These are phyloP conservation scores for Aspiorhynchus laticeps DNA, from an alignment of 2,113 vertebrate genomes.

Conservation along the genomic window DNA sequence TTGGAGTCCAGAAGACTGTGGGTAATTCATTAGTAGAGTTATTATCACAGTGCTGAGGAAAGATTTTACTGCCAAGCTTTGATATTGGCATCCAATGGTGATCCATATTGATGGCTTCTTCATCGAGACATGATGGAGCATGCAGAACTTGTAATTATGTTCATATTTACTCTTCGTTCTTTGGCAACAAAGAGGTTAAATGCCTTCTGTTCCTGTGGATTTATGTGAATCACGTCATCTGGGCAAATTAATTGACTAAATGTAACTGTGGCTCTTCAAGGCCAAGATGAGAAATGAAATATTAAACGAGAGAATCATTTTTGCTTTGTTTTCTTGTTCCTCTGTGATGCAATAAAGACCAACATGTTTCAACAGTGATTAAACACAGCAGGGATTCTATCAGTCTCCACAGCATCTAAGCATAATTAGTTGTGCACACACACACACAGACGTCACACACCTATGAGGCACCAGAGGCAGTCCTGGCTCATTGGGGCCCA, in stretches of 20 bases:
- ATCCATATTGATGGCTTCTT: slow-evolving; percentile 21
- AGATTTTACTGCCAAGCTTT: slow-evolving; percentile 27
- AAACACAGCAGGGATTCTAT: slow-evolving; percentile 26
- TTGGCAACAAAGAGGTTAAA: slow-evolving; percentile 30
- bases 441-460: not conserved
- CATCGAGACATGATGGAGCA: slow-evolving; percentile 25
- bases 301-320: slow-evolving; percentile 12
- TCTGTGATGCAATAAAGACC: slow-evolving; percentile 37
- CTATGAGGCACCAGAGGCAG: not conserved
- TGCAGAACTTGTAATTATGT: slow-evolving; percentile 3
- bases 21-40: slow-evolving; percentile 33
- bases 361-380: slow-evolving; percentile 30
- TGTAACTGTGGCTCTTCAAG: slow-evolving; percentile 17
- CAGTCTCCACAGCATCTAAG: slow-evolving; percentile 21
- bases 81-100: slow-evolving; percentile 23
- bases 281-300: slow-evolving; percentile 7
- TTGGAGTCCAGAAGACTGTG: slow-evolving; percentile 28
- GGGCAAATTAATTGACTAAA: slow-evolving; percentile 12
- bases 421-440: slow-evolving; percentile 30
- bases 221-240: slow-evolving; percentile 22
- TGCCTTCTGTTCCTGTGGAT: slow-evolving; percentile 36
- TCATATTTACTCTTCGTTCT: slow-evolving; percentile 19
- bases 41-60: slow-evolving; percentile 29
- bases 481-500: too few relatives aligned
- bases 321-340: slow-evolving; percentile 24